phyloP scores from a whole-genome alignment of 2,888 invertebrate genomes.

The Saturnia pavonia region DNA sequence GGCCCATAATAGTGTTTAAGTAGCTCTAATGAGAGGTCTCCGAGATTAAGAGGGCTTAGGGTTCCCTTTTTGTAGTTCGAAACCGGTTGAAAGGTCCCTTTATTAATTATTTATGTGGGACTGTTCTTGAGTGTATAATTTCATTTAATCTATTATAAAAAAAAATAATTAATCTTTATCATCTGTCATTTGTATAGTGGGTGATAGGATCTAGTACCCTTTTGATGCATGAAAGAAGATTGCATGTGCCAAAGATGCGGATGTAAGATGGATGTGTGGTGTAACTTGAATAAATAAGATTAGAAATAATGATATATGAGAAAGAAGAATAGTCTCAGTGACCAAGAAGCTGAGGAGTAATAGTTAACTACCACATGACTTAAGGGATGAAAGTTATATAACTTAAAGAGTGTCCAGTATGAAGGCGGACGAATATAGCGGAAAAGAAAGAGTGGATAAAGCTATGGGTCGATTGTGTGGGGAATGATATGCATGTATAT shows the following conservation, averaged over 20 bases:
- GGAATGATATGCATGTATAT: too few species aligned
- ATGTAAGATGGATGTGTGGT: too few species aligned
- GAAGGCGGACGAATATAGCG: too few species aligned
- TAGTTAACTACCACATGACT: too few species aligned
- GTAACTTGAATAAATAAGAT: too few species aligned
- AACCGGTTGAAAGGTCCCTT: constrained; percentile 43
- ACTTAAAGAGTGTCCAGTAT: too few species aligned
- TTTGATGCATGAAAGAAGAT: not conserved
- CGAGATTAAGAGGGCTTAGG: constrained; percentile 42
- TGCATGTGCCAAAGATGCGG: not conserved
- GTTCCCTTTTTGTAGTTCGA: constrained; percentile 39
- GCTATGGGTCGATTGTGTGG: too few species aligned
- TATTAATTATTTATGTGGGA: constrained; percentile 43
- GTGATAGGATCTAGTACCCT: not conserved
- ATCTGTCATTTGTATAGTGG: not conserved
- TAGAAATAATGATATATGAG: too few species aligned
- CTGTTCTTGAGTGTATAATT: constrained; percentile 21
- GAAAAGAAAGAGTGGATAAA: too few species aligned
- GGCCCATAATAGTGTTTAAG: constrained; percentile 66
- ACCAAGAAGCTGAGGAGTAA: too few species aligned
- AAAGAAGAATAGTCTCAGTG: too few species aligned
- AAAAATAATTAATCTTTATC: not conserved
- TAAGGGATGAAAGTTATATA: too few species aligned
- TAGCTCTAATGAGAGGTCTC: constrained; percentile 62
- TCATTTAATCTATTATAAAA: not conserved